Base-by-base conservation (phyloP, 2,797 vertebrate genomes). In the Brotula barbata region DNA sequence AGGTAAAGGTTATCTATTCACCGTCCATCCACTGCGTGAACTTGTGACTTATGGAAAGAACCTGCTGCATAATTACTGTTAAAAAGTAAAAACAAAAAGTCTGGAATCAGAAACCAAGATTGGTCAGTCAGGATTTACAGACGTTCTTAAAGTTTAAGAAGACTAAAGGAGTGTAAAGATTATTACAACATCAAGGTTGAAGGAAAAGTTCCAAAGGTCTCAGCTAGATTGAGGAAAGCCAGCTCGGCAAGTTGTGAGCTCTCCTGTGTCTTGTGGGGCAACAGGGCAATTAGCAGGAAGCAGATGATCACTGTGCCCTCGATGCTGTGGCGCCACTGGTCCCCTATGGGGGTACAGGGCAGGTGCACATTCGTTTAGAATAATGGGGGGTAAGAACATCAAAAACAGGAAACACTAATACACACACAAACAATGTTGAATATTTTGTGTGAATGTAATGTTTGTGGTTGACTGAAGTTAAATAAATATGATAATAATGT, bases 321-420 rank as follows among this genome's bases (percentile, higher is more conserved):
- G 81, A 84, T 88, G 84, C 77, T 79, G 55, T 88, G 91, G 90
- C 89, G 90, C 89, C 91, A 82, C 82, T 5, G 50, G 71, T 87
- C 83, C 85, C 89, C 87, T 67, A 71, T 65, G 90, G 90, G 87
- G 87, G 81, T 82, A 66, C 73, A 64, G 81, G 85, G 91, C 92
- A 67, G 80, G 91, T 93, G 91, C 78, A 89, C 85, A 80, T 90
- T 77, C 63, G 86, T 87, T 88, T 93, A 86, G 82, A 92, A 82
- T 87, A 84, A 86, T 81, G 72, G 75, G 67, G 73, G 55, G 61
- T 40, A 67, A 14, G 22, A 57, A 75, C 68, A 75, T 85, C 79
- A 82, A 23, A 66, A 58, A 82, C 63, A 28, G 68, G 46, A 58
- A 41, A 59, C 73, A 67, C 55, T 28, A 23, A 31, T 11, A 21